phyloP scores from a whole-genome alignment of 2,113 vertebrate genomes.

The Stomatorhinus ivindoensis region DNA sequence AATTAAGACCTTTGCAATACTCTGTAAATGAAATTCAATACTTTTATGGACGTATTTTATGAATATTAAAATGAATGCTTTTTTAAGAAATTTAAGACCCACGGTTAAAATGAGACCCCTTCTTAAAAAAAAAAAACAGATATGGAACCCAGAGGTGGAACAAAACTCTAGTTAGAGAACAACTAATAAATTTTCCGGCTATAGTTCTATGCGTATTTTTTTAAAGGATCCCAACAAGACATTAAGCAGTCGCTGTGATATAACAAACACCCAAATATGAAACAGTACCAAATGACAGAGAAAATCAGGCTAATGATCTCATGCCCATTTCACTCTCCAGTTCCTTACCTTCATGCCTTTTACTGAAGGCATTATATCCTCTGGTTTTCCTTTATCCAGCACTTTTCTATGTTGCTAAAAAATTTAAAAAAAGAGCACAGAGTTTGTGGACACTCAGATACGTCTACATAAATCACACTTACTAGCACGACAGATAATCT shows the following conservation, averaged over 20 bases:
- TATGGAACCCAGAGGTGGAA: neutral
- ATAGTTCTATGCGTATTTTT: neutral
- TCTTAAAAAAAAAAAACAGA: neutral
- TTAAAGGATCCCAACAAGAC: neutral
- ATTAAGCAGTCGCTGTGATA: neutral
- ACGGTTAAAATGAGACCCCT: neutral
- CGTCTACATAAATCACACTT: neutral
- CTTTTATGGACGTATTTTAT: neutral
- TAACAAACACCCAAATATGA: neutral
- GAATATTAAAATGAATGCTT: neutral
- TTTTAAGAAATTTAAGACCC: neutral
- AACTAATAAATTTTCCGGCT: neutral
- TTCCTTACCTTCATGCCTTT: constrained; percentile 85
- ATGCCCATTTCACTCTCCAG: neutral
- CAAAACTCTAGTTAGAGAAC: neutral
- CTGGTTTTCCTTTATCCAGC: constrained; percentile 97
- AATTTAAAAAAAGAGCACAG: constrained; percentile 1
- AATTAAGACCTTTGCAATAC: neutral
- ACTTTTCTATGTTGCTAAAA: constrained; percentile 98
- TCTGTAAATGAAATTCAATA: neutral
- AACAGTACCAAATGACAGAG: neutral
- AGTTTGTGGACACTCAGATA: neutral
- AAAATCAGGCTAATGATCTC: neutral
- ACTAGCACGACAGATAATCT: neutral
- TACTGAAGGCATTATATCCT: constrained; percentile 87